Evolutionary conservation across 2,113 vertebrate genomes (phyloP), one percentile per base, ranked within the genome.

Genomic region (Oxyura jamaicensis): DNA sequence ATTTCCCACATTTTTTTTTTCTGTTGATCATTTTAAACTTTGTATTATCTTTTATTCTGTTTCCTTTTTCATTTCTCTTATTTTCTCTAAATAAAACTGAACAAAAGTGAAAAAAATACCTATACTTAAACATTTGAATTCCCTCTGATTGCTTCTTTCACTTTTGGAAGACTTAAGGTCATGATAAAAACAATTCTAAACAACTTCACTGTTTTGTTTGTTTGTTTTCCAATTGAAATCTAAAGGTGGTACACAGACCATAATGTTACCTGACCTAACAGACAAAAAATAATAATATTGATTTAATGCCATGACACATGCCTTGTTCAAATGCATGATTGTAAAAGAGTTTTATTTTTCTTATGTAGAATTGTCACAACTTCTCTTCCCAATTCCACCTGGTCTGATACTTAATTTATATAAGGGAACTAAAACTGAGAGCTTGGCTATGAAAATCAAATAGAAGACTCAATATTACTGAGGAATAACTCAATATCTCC

Each of bases 101-200:
- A 72, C 48, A 88, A 91, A 50, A 56, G 23, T 80, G 53, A 83
- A 91, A 82, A 93, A 84, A 93, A 81, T 52, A 4, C 55, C 46
- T 63, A 18, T 60, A 79, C 20, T 72, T 15, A 77, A 73, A 74
- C 28, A 50, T 63, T 69, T 84, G 9, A 78, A 84, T 84, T 88
- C 7, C 56, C 48, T 91, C 65, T 85, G 55, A 87, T 63, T 83
- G 22, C 17, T 83, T 16, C 58, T 75, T 91, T 91, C 71, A 69
- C 7, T 72, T 86, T 25, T 63, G 31, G 65, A 92, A 68, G 44
- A 78, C 8, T 12, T 68, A 46, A 84, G 22, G 39, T 72, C 18
- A 5, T 81, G 75, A 46, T 69, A 78, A 63, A 91, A 95, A 81
- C 62, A 68, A 60, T 90, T 93, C 33, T 68, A 12, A 83, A 58